phyloP scores from a whole-genome alignment of 2,797 vertebrate genomes.

The Ptychobarbus kaznakovi region DNA sequence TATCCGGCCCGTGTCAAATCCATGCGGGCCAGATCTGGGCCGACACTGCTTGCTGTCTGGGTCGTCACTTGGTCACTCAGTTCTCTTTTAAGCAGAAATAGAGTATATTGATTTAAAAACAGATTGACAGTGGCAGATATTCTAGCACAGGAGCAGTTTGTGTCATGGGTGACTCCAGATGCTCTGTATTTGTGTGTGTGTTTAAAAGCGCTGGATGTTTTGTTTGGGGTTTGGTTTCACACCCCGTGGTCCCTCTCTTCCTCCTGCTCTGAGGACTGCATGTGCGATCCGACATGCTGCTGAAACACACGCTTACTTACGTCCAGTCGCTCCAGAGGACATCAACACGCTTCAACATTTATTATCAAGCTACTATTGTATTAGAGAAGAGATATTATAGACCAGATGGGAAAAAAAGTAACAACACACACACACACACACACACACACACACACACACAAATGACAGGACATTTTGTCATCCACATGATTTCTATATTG shows the following conservation, averaged over 20 bases:
- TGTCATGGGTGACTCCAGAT: constrained; percentile 60
- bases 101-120: not conserved
- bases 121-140: not conserved
- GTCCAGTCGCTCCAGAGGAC: not conserved
- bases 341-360: not conserved
- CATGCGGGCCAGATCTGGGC: no score
- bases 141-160: not conserved
- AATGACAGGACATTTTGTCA: no score
- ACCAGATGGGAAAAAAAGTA: not conserved
- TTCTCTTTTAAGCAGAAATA: not conserved
- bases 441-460: no score
- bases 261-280: constrained; percentile 49
- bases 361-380: not conserved
- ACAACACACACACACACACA: no score
- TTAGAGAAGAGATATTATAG: no score
- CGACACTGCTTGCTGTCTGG: no score
- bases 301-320: constrained; percentile 55
- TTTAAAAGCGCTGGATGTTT: constrained; percentile 52
- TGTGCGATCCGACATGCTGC: constrained; percentile 63
- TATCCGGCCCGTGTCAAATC: no score
- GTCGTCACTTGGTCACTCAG: not conserved
- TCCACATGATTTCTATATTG: no score
- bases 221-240: constrained; percentile 65
- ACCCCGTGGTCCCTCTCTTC: constrained; percentile 50
- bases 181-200: constrained; percentile 50